Evolutionary conservation across 2,113 vertebrate species (phyloP).

Genomic region (Dasyornis broadbenti): DNA sequence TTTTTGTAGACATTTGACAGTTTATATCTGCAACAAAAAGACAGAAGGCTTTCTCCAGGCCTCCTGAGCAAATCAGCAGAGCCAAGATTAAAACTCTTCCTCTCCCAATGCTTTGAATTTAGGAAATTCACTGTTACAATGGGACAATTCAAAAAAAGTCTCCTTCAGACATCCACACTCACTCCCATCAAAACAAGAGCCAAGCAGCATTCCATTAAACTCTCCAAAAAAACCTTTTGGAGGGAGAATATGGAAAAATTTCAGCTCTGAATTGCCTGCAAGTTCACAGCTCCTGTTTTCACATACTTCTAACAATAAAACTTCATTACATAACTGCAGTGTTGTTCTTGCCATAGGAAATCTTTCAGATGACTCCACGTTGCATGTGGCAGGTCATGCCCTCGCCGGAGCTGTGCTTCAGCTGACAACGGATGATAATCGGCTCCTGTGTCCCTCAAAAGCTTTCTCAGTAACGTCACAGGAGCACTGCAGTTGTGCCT

Average conservation of each 20-base stretch:
- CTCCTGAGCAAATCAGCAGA: not conserved
- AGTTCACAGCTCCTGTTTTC: constrained; percentile 51
- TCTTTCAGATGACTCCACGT: not conserved
- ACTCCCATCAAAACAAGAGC: not conserved
- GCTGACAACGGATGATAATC: not conserved
- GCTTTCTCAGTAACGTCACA: not conserved
- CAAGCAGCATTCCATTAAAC: not conserved
- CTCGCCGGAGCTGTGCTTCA: not conserved
- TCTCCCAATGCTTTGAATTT: not conserved
- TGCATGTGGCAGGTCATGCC: constrained; percentile 21
- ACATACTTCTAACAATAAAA: not conserved
- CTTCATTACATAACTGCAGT: not conserved
- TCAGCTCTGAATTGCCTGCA: not conserved
- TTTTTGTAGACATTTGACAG: not conserved
- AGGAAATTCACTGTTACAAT: not conserved
- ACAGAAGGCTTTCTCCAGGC: not conserved
- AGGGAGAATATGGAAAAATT: not conserved
- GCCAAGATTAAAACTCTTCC: not conserved
- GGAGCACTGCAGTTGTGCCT: not conserved
- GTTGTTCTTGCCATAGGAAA: not conserved
- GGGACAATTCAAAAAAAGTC: not conserved
- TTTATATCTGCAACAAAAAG: not conserved
- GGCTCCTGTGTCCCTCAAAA: not conserved
- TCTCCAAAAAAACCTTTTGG: not conserved
- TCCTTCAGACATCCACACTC: not conserved